Base-by-base conservation (phyloP, 2,888 invertebrate genomes). In the Diploptera punctata region DNA sequence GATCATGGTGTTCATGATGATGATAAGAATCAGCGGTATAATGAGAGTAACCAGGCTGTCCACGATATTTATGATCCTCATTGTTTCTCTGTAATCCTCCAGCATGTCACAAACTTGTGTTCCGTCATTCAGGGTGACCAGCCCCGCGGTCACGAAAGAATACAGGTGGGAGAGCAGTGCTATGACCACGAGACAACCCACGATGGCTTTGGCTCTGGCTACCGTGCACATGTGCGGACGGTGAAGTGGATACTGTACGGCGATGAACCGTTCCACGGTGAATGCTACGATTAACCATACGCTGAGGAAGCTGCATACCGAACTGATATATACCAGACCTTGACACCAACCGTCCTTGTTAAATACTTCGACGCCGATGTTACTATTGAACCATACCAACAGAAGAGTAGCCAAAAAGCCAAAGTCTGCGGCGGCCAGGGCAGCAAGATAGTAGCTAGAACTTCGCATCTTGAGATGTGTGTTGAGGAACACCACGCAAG, bases 281-380 rank as follows among this genome's bases (percentile, higher is more conserved):
- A 91, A 91, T 0, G 89, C 89, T 4, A 91, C 90, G 44, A 90
- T 89, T 38, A 90, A 81, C 90, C 90, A 91, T 1, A 89, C 90
- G 77, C 89, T 89, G 13, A 91, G 80, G 68, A 89, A 90, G 75
- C 88, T 87, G 83, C 86, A 88, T 1, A 86, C 86, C 24, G 85
- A 85, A 70, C 85, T 85, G 1, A 86, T 77, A 78, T 87, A 88
- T 38, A 86, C 82, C 31, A 86, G 79, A 4, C 83, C 80, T 77
- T 88, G 87, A 79, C 90, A 91, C 83, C 87, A 86, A 13, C 88
- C 88, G 24, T 86, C 82, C 52, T 81, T 82, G 78, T 87, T 86
- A 79, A 84, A 87, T 13, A 87, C 80, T 60, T 77, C 73, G 13
- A 79, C 74, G 1, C 84, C 83, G 18, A 84, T 77, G 9, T 84